Evolutionary conservation across 2,113 vertebrate genomes (phyloP), one percentile per base, ranked within the genome.

Genomic region (Dicaeum eximium): DNA sequence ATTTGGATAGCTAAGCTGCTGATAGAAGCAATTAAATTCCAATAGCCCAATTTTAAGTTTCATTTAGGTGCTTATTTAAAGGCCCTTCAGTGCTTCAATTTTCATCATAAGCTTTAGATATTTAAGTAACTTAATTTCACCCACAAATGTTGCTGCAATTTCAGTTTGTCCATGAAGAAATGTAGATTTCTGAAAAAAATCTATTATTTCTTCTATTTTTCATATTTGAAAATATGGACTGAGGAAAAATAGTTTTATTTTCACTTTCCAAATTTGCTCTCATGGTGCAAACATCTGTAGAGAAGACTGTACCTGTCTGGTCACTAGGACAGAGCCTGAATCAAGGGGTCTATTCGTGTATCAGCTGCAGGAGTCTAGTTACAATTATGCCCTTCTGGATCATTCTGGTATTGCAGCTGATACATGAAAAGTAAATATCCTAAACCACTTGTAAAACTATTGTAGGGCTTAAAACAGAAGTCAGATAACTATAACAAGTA

Each of bases 21-120:
- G 66, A 54, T 88, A 89, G 70, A 89, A 81, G 45, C 65, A 89
- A 78, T 79, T 86, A 91, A 75, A 64, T 87, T 53, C 62, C 67
- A 75, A 47, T 65, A 72, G 79, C 37, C 50, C 31, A 20, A 62
- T 90, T 92, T 88, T 75, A 81, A 81, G n/a, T 91, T 93, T 80
- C 88, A 80, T 92, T 88, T 93, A 80, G 75, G 42, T 86, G 27
- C 33, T 80, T 82, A 73, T 93, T 86, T 94, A 72, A 47, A 37
- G 69, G 53, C 31, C 44, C 38, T 88, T 92, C 45, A 83, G 23
- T 78, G 64, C 23, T 93, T 86, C 50, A 35, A 38, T 90, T 90
- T 90, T 82, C n/a, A 28, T 86, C 82, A 10, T 61, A 62, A 82
- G 20, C 30, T 80, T 93, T 72, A 60, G 60, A 69, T 45, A 44